Base-by-base conservation (phyloP, 2,888 invertebrate genomes). In the Microchrysa polita region DNA sequence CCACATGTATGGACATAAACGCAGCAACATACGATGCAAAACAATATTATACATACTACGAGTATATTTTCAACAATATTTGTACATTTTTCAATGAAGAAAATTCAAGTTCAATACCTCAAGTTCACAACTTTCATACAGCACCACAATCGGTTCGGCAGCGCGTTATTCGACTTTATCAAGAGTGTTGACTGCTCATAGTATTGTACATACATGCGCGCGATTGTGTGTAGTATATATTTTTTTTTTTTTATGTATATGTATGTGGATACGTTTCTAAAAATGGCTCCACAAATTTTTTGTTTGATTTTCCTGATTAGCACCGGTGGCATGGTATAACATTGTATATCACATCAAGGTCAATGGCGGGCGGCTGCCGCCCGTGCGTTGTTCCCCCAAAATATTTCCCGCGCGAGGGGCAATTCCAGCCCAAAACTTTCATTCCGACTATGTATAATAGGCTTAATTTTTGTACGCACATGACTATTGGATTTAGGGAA, bases 101-200 rank as follows among this genome's bases (percentile, higher is more conserved):
- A 65, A 44, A 44, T 65, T 65, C 57, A 53, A 69, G 57, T 69
- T 57, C 69, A 69, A 53, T 69, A 55, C 69, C 69, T 57, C 34
- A 55, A 53, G 61, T 61, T 59, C 20, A 22, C 23, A 59, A 14
- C 48, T 48, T n/a, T 48, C 48, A n/a, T 34, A 34, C 4, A n/a
- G n/a, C n/a, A 34, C 27, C 27, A 34, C 27, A 34, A 2, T 34
- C 27, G 2, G 27, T 5, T 7, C 27, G 27, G 27, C 4, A 7
- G 27, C 27, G 27, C 27, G 2, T 34, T 34, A 7, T n/a, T 7
- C 27, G 7, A 5, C 27, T 34, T 34, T 34, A 34, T 34, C 27
- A 34, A 7, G n/a, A n/a, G n/a, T n/a, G n/a, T n/a, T n/a, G n/a
- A n/a, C n/a, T 34, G 27, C 27, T 34, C 27, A 34, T 5, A 5